A percentile compares a stretch with the other conserved stretches of the same genome.
These are phyloP conservation scores for Agrypnia vestita DNA, from an alignment of 1,140 invertebrate species.

Conservation along the genomic window DNA sequence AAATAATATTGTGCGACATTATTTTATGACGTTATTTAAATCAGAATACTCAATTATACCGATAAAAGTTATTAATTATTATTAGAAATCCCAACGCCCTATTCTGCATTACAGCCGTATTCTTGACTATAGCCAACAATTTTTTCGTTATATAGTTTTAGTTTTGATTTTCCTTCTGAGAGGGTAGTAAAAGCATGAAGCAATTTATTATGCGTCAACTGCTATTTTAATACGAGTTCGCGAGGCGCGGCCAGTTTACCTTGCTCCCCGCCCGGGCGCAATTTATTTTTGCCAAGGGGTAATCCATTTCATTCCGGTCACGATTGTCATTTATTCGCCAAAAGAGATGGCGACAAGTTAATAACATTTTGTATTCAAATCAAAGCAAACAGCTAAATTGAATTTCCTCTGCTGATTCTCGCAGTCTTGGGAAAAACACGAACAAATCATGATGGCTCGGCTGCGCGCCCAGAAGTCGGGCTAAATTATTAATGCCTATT, in stretches of 20 bases:
- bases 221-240: too few relatives aligned
- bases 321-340: slow-evolving; percentile 52
- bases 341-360: slow-evolving; percentile 44
- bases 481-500: slow-evolving; percentile 22
- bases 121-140: too few relatives aligned
- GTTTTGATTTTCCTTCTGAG: too few relatives aligned
- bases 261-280: slow-evolving; percentile 4
- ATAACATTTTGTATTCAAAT: slow-evolving; percentile 58
- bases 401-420: slow-evolving; percentile 49
- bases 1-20: too few relatives aligned
- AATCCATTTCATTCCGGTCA: slow-evolving; percentile 37
- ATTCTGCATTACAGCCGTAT: too few relatives aligned
- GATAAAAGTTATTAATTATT: too few relatives aligned
- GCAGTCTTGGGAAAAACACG: slow-evolving; percentile 24
- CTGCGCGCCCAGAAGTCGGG: not conserved
- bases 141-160: too few relatives aligned
- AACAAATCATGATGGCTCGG: slow-evolving; percentile 33
- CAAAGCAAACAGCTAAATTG: slow-evolving; percentile 56
- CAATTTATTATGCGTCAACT: too few relatives aligned
- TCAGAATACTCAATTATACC: too few relatives aligned
- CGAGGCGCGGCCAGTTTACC: slow-evolving; percentile 29
- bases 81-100: too few relatives aligned
- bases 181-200: too few relatives aligned
- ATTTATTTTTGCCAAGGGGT: slow-evolving; percentile 24
- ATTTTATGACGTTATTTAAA: too few relatives aligned